These are phyloP conservation scores for Rhipidura dahli DNA, from an alignment of 2,113 vertebrate species.

Conservation along the genomic window DNA sequence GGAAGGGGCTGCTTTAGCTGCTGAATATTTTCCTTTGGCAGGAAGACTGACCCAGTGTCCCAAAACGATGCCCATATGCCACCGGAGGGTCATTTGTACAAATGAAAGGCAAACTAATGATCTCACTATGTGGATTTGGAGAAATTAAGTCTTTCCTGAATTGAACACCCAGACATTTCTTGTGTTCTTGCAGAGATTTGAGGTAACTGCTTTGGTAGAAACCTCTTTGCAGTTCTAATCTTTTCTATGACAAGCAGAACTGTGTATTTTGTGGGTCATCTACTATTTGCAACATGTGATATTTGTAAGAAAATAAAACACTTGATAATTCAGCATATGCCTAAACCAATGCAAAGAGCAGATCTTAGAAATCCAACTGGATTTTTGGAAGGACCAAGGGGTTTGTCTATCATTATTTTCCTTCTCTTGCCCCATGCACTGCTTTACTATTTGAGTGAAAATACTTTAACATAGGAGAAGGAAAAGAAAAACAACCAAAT, in stretches of 20 bases:
- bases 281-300: background rate
- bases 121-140: background rate
- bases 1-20: background rate
- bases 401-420: background rate
- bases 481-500: background rate
- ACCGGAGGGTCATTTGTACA: background rate
- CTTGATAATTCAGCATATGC: background rate
- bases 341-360: background rate
- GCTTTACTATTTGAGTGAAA: background rate
- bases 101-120: conserved; percentile 3
- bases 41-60: background rate
- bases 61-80: background rate
- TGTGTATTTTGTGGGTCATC: background rate
- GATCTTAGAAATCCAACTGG: background rate
- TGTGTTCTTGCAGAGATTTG: background rate
- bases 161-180: background rate
- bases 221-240: background rate
- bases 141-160: background rate
- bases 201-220: background rate
- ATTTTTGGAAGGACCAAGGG: background rate
- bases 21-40: background rate
- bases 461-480: background rate
- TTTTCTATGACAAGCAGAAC: background rate
- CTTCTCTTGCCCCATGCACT: background rate
- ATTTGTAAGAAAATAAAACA: background rate